Evolutionary conservation across 2,888 invertebrate genomes (phyloP), one percentile per base, ranked within the genome.

Genomic region (Nomada goodeniana): DNA sequence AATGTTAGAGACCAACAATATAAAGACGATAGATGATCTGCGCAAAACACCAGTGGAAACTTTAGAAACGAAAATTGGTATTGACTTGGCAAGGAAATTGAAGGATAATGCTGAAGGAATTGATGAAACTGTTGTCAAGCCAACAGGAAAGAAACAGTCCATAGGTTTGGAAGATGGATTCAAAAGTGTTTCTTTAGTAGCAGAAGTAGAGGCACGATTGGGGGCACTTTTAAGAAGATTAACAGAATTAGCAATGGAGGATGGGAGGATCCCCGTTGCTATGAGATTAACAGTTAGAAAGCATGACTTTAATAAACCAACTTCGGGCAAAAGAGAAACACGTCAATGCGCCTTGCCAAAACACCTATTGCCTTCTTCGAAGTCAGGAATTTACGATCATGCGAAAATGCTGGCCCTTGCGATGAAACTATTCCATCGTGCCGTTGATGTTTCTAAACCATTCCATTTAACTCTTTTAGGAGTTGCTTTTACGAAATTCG

Each of bases 161-260:
- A 97, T 97, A 90, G 97, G 97, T 26, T 94, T 97, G 80, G 97
- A 97, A 91, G 97, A 97, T 92, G 96, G 97, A 77, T 97, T 97
- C 92, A 96, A 96, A 89, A 96, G 96, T 76, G 96, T 97, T 69
- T 96, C 96, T 86, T 95, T 96, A 3, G 96, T 96, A 88, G 96
- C 95, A 76, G 97, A 97, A 91, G 96, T 97, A 3, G 96, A 96
- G 90, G 96, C 96, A 47, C 96, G 96, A 88, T 95, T 97, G 87
- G 94, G 95, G 80, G 95, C 96, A 86, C 93, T 98, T 42, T 93
- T 97, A 61, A 95, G 96, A 90, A 95, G 97, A 89, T 93, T 97
- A 76, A 94, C 97, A 83, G 95, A 96, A 76, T 94, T 97, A 86
- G 96, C 97, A 9, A 95, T 95, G 74, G 97, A 97, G 91, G 97